Evolutionary conservation across 2,888 invertebrate species (phyloP).

Genomic region (Acleris sparsana): DNA sequence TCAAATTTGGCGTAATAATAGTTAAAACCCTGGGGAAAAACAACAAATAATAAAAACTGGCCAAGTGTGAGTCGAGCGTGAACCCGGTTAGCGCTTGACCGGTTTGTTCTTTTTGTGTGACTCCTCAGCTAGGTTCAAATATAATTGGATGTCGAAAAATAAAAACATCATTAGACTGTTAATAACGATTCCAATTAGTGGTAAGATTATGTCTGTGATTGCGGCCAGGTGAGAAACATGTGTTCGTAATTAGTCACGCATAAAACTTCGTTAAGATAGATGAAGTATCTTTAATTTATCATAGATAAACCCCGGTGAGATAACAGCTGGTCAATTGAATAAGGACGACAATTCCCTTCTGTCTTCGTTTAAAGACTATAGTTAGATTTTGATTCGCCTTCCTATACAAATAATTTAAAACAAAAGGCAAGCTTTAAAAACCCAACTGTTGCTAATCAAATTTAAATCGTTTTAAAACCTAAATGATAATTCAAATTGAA

Average conservation of each 20-base stretch:
- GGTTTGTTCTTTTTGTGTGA: neutral
- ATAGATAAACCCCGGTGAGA: constrained; percentile 13
- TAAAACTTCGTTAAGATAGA: constrained; percentile 37
- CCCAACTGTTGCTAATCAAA: too few relatives aligned
- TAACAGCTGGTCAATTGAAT: neutral
- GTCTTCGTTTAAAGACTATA: too few relatives aligned
- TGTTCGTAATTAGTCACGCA: constrained; percentile 44
- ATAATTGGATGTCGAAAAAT: constrained; percentile 34
- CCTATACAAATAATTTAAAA: too few relatives aligned
- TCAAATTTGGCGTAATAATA: neutral
- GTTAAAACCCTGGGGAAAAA: too few relatives aligned
- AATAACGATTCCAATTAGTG: constrained; percentile 44
- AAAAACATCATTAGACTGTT: constrained; percentile 35
- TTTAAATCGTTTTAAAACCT: too few relatives aligned
- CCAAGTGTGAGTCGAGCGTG: too few relatives aligned
- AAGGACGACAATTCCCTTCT: neutral
- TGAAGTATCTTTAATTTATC: constrained; percentile 26
- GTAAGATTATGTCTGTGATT: constrained; percentile 43
- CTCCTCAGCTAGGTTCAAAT: constrained; percentile 13
- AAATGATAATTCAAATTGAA: too few relatives aligned
- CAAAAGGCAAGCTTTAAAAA: too few relatives aligned
- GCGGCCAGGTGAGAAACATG: constrained; percentile 43
- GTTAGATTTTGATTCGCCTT: too few relatives aligned
- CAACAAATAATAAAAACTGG: too few relatives aligned
- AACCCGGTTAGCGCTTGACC: too few relatives aligned